These are phyloP conservation scores for Medauroidea extradentata DNA, from an alignment of 1,140 invertebrate species.

Conservation along the genomic window DNA sequence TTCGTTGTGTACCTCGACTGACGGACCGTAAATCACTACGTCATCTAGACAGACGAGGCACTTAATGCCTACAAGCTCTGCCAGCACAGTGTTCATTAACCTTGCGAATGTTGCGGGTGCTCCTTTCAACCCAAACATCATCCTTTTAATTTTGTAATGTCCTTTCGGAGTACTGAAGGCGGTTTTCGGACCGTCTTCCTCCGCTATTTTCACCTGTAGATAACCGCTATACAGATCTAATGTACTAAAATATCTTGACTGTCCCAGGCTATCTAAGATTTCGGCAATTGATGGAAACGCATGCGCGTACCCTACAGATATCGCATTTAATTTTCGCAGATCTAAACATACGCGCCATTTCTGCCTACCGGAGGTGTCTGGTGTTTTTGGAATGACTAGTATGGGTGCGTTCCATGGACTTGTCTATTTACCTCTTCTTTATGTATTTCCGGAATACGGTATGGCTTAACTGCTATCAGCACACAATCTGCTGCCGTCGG, in stretches of 20 bases:
- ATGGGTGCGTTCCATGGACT: slow-evolving; percentile 24
- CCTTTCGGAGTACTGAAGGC: slow-evolving; percentile 30
- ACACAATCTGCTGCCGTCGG: not conserved
- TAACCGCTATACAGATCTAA: slow-evolving; percentile 44
- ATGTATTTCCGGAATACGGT: not conserved
- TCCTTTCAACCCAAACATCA: no score
- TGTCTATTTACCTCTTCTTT: slow-evolving; percentile 10
- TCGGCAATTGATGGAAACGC: slow-evolving; percentile 47
- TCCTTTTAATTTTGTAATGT: slow-evolving; percentile 31
- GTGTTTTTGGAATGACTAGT: slow-evolving; percentile 23
- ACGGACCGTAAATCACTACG: no score
- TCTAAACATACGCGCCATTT: slow-evolving; percentile 25
- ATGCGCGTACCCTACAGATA: slow-evolving; percentile 32
- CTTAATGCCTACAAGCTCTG: no score
- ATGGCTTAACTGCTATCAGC: not conserved
- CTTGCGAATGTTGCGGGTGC: no score
- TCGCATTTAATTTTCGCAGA: slow-evolving; percentile 28
- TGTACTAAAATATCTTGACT: slow-evolving; percentile 36
- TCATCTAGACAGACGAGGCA: no score
- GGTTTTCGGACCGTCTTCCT: slow-evolving; percentile 37
- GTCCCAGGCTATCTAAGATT: slow-evolving; percentile 32
- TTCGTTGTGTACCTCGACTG: no score
- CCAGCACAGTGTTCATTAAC: no score
- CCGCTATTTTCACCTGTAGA: slow-evolving; percentile 41
- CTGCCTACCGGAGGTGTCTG: slow-evolving; percentile 4